phyloP scores from a whole-genome alignment of 2,113 vertebrate genomes.

The Polyodon spathula region DNA sequence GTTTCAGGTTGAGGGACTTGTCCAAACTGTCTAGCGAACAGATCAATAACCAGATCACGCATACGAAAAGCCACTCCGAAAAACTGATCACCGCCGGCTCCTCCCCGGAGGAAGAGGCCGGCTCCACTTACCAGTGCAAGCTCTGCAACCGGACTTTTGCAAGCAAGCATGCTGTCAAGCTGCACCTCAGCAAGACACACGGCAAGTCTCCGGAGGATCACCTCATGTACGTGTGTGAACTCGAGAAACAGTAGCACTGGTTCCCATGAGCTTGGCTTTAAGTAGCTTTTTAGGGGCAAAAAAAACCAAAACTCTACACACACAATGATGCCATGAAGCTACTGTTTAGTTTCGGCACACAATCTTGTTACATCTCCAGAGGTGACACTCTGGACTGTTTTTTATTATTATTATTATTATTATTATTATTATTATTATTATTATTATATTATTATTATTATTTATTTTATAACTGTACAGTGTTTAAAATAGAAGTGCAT shows the following conservation, averaged over 20 bases:
- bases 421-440: constrained; percentile 41
- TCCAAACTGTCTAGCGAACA: constrained; percentile 91
- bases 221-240: constrained; percentile 89
- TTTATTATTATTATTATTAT: constrained; percentile 40
- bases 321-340: constrained; percentile 83
- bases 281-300: constrained; percentile 36
- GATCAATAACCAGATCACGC: constrained; percentile 82
- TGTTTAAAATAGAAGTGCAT: constrained; percentile 75
- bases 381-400: constrained; percentile 62
- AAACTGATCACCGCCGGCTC: constrained; percentile 73
- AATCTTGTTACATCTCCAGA: constrained; percentile 72
- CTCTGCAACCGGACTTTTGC: constrained; percentile 98
- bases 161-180: constrained; percentile 96
- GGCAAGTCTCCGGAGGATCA: constrained; percentile 97
- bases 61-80: constrained; percentile 87
- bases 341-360: constrained; percentile 87
- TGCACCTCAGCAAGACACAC: constrained; percentile 98
- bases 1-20: constrained; percentile 92
- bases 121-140: constrained; percentile 86
- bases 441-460: constrained; percentile 31
- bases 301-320: constrained; percentile 58
- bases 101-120: constrained; percentile 79
- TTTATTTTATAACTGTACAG: constrained; percentile 69
- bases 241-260: constrained; percentile 91
- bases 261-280: constrained; percentile 34